Base-by-base conservation (phyloP, 2,797 vertebrate genomes). In the Potorous gilbertii region DNA sequence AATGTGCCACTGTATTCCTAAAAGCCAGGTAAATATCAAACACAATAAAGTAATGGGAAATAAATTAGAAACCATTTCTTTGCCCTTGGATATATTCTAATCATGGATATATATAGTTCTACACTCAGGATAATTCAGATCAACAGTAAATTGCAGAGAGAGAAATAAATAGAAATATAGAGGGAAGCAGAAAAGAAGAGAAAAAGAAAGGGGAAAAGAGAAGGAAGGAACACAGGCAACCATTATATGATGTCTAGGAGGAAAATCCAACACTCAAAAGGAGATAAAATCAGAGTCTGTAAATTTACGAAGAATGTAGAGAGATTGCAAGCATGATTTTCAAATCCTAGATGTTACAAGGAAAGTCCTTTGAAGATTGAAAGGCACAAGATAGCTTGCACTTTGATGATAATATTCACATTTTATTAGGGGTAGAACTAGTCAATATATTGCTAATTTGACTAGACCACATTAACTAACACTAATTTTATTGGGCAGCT, bases 41-140 rank as follows among this genome's bases (percentile, higher is more conserved):
- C 29, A 95, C 95, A 95, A 95, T 97, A 97, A 97, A 94, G 93
- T 97, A 97, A 97, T 96, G 95, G 94, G 90, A 96, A 98, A 97
- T 92, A 97, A 98, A 97, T 96, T 55, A 95, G 93, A 95, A 97
- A 97, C 95, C 91, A 96, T 27, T 10, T 50, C 0, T 21, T 50
- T 50, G 74, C 40, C 74, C 40, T 74, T 87, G 9, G 40, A 87
- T 27, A 24, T 1, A 46, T 0, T 11, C 8, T 50, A 18, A 87
- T 50, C 9, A 27, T 27, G 9, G 21, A 27, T 46, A 18, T 46
- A 18, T 21, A 81, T 27, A 46, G 8, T 12, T 50, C 74, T 18
- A 27, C 40, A 40, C 2, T 74, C 18, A 87, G 21, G 9, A 87
- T 11, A 27, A 87, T 50, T 46, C 46, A 87, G 3, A 8, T 50